A percentile compares a stretch with the other conserved stretches of the same genome.
phyloP scores from a whole-genome alignment of 2,113 vertebrate species.

The Ceyx cyanopectus region DNA sequence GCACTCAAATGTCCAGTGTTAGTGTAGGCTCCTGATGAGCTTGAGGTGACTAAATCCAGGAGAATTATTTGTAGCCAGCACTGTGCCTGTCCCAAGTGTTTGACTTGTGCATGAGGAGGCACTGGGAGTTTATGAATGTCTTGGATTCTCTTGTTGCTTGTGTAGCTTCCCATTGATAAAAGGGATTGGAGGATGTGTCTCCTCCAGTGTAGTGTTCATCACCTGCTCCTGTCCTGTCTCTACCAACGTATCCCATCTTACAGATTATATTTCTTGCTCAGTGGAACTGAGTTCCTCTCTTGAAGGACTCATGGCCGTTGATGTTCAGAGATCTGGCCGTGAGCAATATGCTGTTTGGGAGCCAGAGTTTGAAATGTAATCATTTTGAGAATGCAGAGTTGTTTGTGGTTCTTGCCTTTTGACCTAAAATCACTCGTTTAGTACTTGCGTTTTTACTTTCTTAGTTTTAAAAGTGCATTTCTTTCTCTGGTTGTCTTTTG shows the following conservation, averaged over 20 bases:
- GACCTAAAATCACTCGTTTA: neutral
- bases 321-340: neutral
- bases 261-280: neutral
- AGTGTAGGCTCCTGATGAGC: fast-evolving
- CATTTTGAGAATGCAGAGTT: neutral
- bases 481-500: neutral
- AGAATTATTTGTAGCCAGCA: neutral
- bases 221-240: neutral
- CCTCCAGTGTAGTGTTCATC: fast-evolving
- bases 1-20: neutral
- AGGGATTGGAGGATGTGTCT: neutral
- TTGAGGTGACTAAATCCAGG: neutral
- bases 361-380: neutral
- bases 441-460: neutral
- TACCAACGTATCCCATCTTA: neutral
- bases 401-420: neutral
- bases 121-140: neutral
- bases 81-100: neutral
- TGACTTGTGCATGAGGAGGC: neutral
- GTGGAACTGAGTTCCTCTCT: neutral
- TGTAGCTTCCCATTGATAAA: neutral
- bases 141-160: neutral
- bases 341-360: neutral
- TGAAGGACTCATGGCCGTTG: neutral
- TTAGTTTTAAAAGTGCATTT: neutral